Conservation (phyloP, 2,797 vertebrate species). For the Rhinophrynus dorsalis region DNA sequence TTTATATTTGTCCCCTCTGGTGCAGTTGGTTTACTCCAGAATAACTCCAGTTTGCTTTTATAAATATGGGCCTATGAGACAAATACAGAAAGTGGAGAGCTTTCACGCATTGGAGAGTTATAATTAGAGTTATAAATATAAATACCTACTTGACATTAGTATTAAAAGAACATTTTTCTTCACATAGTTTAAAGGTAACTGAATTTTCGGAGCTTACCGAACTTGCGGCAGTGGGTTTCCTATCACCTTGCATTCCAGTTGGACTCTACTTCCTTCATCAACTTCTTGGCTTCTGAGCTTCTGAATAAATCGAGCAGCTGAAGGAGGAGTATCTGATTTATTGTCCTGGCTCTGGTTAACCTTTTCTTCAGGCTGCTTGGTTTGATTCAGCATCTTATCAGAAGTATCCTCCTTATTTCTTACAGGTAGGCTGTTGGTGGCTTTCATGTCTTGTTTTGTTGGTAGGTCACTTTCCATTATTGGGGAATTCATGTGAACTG, state of each 20-base stretch:
- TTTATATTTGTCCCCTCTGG: too few relatives aligned
- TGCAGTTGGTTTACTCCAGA: too few relatives aligned
- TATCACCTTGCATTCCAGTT: slow-evolving; percentile 84
- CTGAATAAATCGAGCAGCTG: slow-evolving; percentile 84
- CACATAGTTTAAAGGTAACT: too few relatives aligned
- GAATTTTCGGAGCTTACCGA: slow-evolving; percentile 72
- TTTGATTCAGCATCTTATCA: slow-evolving; percentile 22
- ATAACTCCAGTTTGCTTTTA: too few relatives aligned
- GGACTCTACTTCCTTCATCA: slow-evolving; percentile 85
- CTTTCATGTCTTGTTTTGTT: slow-evolving; percentile 50
- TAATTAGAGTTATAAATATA: too few relatives aligned
- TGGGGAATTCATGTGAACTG: slow-evolving; percentile 48
- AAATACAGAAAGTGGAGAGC: too few relatives aligned
- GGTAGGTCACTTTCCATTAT: slow-evolving; percentile 47
- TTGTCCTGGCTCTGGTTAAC: slow-evolving; percentile 44
- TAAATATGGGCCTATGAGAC: too few relatives aligned
- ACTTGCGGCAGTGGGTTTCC: slow-evolving; percentile 86
- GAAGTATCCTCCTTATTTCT: slow-evolving; percentile 18
- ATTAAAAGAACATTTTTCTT: too few relatives aligned
- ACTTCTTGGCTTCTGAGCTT: slow-evolving; percentile 96
- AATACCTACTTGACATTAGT: too few relatives aligned
- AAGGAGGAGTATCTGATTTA: slow-evolving; percentile 56
- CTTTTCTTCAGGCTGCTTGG: not conserved
- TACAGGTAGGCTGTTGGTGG: slow-evolving; percentile 35
- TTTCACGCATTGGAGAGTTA: too few relatives aligned